Conservation (phyloP, 2,888 invertebrate species). For the Brachycybe producta region DNA sequence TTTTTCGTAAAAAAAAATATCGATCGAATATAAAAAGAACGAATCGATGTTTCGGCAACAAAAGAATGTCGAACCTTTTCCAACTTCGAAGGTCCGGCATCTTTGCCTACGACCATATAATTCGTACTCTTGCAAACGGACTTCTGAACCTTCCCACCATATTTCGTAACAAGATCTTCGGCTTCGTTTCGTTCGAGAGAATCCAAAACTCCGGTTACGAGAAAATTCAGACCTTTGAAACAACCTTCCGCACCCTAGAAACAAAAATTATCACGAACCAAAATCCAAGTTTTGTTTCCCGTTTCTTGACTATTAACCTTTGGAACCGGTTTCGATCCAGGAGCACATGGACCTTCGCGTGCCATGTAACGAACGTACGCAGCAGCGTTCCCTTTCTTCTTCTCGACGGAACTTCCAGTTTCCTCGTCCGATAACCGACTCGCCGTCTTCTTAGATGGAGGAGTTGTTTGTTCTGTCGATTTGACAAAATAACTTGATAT, state of each 20-base stretch:
- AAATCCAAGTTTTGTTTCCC: slow-evolving; percentile 12
- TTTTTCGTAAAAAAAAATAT: slow-evolving; percentile 21
- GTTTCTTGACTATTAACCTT: slow-evolving; percentile 41
- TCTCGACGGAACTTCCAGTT: not conserved
- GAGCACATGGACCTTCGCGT: slow-evolving; percentile 58
- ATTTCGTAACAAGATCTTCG: slow-evolving; percentile 54
- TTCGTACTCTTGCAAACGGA: slow-evolving; percentile 64
- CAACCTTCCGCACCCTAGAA: slow-evolving; percentile 35
- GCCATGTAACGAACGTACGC: slow-evolving; percentile 58
- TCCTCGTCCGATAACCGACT: too few species aligned
- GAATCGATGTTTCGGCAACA: not conserved
- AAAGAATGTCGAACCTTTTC: slow-evolving; percentile 42
- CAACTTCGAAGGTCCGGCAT: slow-evolving; percentile 72
- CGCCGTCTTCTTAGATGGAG: too few species aligned
- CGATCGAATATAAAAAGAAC: too few species aligned
- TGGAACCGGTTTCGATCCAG: slow-evolving; percentile 70
- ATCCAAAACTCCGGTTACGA: slow-evolving; percentile 71
- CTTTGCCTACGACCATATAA: slow-evolving; percentile 71
- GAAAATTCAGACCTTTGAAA: slow-evolving; percentile 36
- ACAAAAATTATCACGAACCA: not conserved
- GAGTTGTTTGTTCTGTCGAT: too few species aligned
- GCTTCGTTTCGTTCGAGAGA: slow-evolving; percentile 74
- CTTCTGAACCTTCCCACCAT: slow-evolving; percentile 64
- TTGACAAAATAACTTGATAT: too few species aligned
- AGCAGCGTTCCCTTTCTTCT: slow-evolving; percentile 46